Percentiles rank a stretch among this genome's conserved stretches.
phyloP scores from a whole-genome alignment of 2,113 vertebrate species.

The Tamias sibiricus region DNA sequence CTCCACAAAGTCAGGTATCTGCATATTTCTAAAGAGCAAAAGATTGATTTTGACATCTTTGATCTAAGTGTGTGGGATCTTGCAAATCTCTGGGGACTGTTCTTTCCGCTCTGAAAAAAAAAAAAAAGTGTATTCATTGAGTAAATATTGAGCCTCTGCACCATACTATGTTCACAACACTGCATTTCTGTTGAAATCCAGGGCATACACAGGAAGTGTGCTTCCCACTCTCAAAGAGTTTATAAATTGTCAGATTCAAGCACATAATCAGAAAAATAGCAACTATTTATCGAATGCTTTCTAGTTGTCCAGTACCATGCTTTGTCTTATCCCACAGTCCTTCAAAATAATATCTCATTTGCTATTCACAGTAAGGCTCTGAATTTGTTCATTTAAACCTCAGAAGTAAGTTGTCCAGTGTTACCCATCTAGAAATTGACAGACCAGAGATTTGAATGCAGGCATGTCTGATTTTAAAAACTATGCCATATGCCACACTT shows the following conservation, averaged over 20 bases:
- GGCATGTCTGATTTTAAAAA: conserved; percentile 32
- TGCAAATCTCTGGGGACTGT: conserved; percentile 28
- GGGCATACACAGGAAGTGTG: conserved; percentile 21
- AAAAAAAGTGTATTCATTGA: neutral
- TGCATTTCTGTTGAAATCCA: conserved; percentile 54
- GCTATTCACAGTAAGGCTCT: neutral
- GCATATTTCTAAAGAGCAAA: conserved; percentile 44
- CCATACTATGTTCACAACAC: conserved; percentile 16
- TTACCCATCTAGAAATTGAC: conserved; percentile 37
- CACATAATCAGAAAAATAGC: conserved; percentile 44
- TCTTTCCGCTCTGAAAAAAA: neutral
- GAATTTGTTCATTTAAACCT: conserved; percentile 58
- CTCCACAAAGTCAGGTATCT: conserved; percentile 24
- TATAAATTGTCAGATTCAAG: conserved; percentile 44
- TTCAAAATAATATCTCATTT: conserved; percentile 49
- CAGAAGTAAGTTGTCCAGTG: conserved; percentile 36
- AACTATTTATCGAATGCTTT: conserved; percentile 42
- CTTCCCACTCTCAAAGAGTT: conserved; percentile 51
- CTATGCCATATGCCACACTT: neutral
- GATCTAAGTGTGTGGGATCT: conserved; percentile 42
- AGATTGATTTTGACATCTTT: conserved; percentile 46
- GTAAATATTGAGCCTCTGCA: conserved; percentile 30
- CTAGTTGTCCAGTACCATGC: neutral
- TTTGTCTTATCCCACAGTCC: neutral
- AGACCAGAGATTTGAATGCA: conserved; percentile 3